Evolutionary conservation across 2,888 invertebrate genomes (phyloP).

Genomic region (Oscheius sp.): DNA sequence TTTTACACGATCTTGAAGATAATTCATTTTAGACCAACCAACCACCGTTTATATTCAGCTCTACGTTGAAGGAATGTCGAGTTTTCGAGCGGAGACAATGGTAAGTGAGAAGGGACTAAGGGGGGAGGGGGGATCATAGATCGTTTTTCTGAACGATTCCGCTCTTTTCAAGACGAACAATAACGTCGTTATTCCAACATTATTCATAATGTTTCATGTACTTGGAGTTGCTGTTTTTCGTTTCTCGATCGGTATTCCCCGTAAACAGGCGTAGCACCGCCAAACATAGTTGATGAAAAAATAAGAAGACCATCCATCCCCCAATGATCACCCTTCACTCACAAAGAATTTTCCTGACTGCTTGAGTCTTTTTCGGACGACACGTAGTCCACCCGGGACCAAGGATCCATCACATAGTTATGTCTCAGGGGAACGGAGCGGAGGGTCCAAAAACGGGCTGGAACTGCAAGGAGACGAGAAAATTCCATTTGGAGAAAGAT

Average conservation of each 20-base stretch:
- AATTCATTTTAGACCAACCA: slow-evolving; percentile 62
- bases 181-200: not conserved
- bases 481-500: not conserved
- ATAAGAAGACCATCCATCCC: too few species aligned
- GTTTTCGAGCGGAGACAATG: slow-evolving; percentile 69
- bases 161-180: not conserved
- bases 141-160: not conserved
- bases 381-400: too few species aligned
- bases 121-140: not conserved
- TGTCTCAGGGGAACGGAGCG: not conserved
- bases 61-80: slow-evolving; percentile 70
- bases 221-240: not conserved
- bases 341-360: too few species aligned
- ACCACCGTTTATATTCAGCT: slow-evolving; percentile 67
- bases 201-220: not conserved
- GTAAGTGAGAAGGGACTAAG: slow-evolving; percentile 44
- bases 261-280: too few species aligned
- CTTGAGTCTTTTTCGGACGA: too few species aligned
- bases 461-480: not conserved
- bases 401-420: slow-evolving; percentile 21
- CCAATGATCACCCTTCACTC: not conserved
- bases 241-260: not conserved
- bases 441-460: slow-evolving; percentile 7
- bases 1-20: not conserved
- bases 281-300: too few species aligned